phyloP scores from a whole-genome alignment of 35 echinoderm and acorn worm genomes.

The Anneissia japonica region DNA sequence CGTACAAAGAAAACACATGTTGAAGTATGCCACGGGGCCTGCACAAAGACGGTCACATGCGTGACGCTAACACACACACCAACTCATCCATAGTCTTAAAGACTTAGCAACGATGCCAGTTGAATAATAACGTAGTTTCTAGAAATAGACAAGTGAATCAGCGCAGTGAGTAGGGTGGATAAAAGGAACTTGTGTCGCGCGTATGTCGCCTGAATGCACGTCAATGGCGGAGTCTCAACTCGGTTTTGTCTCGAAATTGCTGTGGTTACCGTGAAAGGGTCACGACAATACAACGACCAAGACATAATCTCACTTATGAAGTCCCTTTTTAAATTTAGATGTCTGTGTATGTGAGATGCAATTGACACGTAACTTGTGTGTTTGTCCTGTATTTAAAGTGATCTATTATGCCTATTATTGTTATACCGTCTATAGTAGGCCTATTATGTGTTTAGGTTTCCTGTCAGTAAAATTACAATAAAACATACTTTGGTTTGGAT shows the following conservation, averaged over 20 bases:
- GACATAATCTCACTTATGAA: neutral
- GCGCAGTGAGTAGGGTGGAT: neutral
- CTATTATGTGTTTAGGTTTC: too few species aligned
- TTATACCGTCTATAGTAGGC: too few species aligned
- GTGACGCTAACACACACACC: neutral
- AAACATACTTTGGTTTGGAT: too few species aligned
- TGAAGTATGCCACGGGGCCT: neutral
- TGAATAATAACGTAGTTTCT: neutral
- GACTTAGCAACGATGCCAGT: neutral
- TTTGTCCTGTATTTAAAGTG: neutral
- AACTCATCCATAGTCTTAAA: neutral
- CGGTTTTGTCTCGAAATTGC: neutral
- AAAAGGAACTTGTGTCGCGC: neutral
- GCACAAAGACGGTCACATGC: neutral
- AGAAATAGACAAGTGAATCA: neutral
- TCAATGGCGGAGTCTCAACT: neutral
- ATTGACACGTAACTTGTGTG: neutral
- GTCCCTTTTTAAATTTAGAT: neutral
- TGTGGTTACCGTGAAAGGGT: neutral
- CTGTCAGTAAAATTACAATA: too few species aligned
- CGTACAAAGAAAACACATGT: neutral
- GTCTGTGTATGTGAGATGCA: neutral
- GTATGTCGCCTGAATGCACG: neutral
- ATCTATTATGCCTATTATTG: too few species aligned
- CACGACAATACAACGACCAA: neutral